phyloP scores from a whole-genome alignment of 2,113 vertebrate genomes.

The Columba janthina region DNA sequence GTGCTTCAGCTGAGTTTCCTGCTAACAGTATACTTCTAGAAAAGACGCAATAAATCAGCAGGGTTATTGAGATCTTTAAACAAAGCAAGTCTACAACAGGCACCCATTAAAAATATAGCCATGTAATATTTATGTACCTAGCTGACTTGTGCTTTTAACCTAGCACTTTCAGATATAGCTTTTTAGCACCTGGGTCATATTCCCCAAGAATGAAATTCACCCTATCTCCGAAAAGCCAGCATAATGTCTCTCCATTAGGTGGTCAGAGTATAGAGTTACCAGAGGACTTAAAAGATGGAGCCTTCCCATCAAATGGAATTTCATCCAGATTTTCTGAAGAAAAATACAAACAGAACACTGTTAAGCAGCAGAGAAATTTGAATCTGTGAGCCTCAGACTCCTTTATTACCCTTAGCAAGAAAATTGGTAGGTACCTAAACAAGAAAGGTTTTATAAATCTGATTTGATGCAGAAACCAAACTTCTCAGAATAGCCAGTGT shows the following conservation, averaged over 20 bases:
- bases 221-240: neutral
- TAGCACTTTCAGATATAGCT: constrained; percentile 10
- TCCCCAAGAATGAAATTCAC: neutral
- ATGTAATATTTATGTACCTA: constrained; percentile 24
- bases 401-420: neutral
- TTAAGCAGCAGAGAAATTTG: neutral
- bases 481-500: neutral
- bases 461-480: neutral
- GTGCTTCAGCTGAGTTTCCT: constrained; percentile 78
- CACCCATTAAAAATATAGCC: constrained; percentile 11
- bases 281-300: neutral
- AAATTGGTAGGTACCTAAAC: neutral
- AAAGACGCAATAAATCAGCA: constrained; percentile 76
- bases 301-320: neutral
- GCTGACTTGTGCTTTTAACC: constrained; percentile 34
- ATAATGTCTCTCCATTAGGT: neutral
- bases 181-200: constrained; percentile 8
- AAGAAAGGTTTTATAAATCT: neutral
- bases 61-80: constrained; percentile 78
- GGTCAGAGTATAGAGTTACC: neutral
- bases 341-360: neutral
- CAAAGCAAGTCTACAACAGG: constrained; percentile 51
- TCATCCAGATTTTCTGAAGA: neutral
- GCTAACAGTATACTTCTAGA: constrained; percentile 45
- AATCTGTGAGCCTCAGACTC: neutral